Percentiles rank a stretch among this genome's conserved stretches.
These are phyloP conservation scores for Myrmecophaga tridactyla DNA, from an alignment of 2,113 vertebrate species.

Conservation along the genomic window DNA sequence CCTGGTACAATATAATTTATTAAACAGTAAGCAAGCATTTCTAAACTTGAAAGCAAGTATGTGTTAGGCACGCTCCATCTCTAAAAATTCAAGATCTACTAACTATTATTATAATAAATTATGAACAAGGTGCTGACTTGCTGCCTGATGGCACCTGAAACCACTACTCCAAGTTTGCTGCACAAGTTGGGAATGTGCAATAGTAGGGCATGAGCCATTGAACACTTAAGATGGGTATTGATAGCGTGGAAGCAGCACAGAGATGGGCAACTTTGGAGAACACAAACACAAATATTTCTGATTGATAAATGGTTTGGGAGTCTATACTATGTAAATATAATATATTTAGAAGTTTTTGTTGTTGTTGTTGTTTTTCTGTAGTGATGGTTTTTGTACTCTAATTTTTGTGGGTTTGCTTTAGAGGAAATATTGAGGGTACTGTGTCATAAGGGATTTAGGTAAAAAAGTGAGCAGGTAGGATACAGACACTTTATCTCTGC, in stretches of 20 bases:
- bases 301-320: no score
- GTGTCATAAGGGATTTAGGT: neutral
- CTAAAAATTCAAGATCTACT: neutral
- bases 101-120: neutral
- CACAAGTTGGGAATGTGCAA: neutral
- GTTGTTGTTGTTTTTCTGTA: neutral
- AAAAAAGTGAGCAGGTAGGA: neutral
- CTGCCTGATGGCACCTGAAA: neutral
- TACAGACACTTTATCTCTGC: neutral
- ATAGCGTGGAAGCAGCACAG: neutral
- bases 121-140: neutral
- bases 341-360: no score
- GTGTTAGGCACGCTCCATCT: neutral
- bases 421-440: neutral
- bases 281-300: neutral
- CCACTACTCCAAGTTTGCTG: no score
- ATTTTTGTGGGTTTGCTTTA: neutral
- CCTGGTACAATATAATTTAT: neutral
- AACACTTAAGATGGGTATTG: neutral
- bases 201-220: neutral
- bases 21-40: neutral
- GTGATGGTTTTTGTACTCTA: neutral
- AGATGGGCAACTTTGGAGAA: neutral
- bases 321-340: neutral
- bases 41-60: neutral